phyloP scores from a whole-genome alignment of 2,888 invertebrate species.

The Diaperis boleti region DNA sequence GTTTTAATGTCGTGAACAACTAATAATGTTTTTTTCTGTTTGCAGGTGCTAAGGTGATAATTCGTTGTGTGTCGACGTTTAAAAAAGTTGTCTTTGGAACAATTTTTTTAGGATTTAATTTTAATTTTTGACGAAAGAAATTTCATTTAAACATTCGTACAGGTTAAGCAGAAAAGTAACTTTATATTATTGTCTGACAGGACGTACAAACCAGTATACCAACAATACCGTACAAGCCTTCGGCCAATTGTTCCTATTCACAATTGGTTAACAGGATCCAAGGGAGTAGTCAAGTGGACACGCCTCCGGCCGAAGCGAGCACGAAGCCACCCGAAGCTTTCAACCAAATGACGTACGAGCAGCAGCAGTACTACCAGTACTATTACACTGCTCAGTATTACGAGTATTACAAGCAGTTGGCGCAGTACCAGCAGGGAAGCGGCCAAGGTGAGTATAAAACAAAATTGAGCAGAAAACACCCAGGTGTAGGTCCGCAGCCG shows the following conservation, averaged over 20 bases:
- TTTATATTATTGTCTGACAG: conserved; percentile 38
- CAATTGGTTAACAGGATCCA: conserved; percentile 89
- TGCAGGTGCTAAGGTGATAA: conserved; percentile 56
- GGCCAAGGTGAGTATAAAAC: conserved; percentile 36
- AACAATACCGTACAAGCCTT: conserved; percentile 81
- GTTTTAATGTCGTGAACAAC: conserved; percentile 53
- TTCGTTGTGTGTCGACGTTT: conserved; percentile 38
- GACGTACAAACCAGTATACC: conserved; percentile 57
- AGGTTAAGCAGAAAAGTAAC: conserved; percentile 26
- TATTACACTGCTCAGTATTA: conserved; percentile 64
- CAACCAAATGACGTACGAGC: conserved; percentile 58
- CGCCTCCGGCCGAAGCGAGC: conserved; percentile 21
- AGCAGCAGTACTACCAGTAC: conserved; percentile 64
- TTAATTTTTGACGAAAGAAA: conserved; percentile 56
- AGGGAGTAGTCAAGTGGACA: conserved; percentile 66
- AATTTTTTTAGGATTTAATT: conserved; percentile 27
- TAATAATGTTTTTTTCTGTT: conserved; percentile 62
- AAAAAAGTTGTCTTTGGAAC: conserved; percentile 28
- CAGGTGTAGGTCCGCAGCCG: conserved; percentile 41
- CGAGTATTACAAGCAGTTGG: conserved; percentile 64
- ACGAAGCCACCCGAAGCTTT: conserved; percentile 58
- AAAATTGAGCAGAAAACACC: not conserved
- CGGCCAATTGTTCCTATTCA: conserved; percentile 89
- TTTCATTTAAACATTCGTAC: conserved; percentile 25
- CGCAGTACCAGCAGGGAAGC: conserved; percentile 53